These are phyloP conservation scores for Holcopasites calliopsidis DNA, from an alignment of 1,140 invertebrate species.

Conservation along the genomic window DNA sequence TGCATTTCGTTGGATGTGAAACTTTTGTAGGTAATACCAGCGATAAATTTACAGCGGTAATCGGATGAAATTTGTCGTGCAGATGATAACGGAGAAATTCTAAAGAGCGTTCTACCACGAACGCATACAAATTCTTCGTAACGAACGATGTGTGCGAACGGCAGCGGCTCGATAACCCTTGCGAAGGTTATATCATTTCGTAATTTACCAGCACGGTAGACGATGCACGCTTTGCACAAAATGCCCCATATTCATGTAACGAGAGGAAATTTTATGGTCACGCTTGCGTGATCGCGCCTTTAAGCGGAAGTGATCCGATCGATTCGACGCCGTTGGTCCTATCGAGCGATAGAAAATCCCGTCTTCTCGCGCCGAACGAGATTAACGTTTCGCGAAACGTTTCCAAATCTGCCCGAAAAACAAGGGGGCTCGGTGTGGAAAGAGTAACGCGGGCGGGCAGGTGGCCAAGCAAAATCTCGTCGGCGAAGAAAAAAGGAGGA, in stretches of 20 bases:
- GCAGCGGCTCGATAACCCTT: neutral
- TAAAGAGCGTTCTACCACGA: neutral
- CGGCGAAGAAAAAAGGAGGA: conserved; percentile 1
- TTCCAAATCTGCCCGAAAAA: conserved; percentile 14
- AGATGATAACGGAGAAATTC: neutral
- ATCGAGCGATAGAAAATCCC: neutral
- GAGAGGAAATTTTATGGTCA: neutral
- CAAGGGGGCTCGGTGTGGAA: neutral
- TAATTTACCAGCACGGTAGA: neutral
- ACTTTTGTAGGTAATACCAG: neutral
- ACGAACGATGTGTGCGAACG: neutral
- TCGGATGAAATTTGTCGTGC: neutral
- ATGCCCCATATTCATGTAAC: neutral
- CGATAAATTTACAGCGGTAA: conserved; percentile 9
- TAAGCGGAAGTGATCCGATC: conserved; percentile 1
- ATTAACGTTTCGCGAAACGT: neutral
- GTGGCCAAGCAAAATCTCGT: conserved; percentile 40
- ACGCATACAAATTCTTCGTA: conserved; percentile 11
- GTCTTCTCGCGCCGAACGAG: too few species aligned
- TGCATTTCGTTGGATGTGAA: neutral
- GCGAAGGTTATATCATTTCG: conserved; percentile 23
- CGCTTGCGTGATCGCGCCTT: neutral
- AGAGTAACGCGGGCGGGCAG: conserved; percentile 42
- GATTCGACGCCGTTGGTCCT: neutral
- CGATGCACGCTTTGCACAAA: neutral